Evolutionary conservation across 2,797 vertebrate species (phyloP).

Genomic region (Hylomyscus alleni): DNA sequence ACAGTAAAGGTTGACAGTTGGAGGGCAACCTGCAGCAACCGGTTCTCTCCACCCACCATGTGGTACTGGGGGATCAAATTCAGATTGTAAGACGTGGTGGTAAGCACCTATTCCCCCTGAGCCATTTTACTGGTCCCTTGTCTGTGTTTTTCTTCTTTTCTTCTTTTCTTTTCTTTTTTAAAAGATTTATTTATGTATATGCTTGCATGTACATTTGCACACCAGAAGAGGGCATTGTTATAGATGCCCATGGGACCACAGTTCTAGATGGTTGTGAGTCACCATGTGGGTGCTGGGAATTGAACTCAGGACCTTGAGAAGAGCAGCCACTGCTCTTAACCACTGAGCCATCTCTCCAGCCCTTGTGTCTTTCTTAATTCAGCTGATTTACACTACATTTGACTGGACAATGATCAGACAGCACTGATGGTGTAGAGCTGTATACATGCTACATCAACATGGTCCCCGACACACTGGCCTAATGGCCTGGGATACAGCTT

Average conservation of each 20-base stretch:
- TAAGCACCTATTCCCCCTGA: not conserved
- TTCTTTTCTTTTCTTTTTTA: too few relatives aligned
- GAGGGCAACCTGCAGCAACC: too few relatives aligned
- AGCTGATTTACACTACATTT: not conserved
- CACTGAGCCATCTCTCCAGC: not conserved
- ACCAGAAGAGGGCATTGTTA: too few relatives aligned
- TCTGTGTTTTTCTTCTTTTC: conserved; percentile 4
- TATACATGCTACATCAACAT: not conserved
- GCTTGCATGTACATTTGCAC: too few relatives aligned
- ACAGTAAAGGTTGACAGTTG: not conserved
- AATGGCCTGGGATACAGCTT: not conserved
- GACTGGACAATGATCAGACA: not conserved
- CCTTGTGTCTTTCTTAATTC: conserved; percentile 31
- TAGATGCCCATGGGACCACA: too few relatives aligned
- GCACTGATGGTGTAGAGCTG: not conserved
- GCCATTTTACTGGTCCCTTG: not conserved
- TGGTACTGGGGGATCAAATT: not conserved
- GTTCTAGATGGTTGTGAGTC: too few relatives aligned
- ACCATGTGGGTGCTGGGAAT: too few relatives aligned
- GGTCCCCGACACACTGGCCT: not conserved
- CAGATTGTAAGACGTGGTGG: not conserved
- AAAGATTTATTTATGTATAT: too few relatives aligned
- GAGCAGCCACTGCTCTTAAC: too few relatives aligned
- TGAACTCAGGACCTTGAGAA: too few relatives aligned
- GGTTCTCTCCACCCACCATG: not conserved